Conservation (phyloP, 2,888 invertebrate species). For the Drosophila diplacantha region DNA sequence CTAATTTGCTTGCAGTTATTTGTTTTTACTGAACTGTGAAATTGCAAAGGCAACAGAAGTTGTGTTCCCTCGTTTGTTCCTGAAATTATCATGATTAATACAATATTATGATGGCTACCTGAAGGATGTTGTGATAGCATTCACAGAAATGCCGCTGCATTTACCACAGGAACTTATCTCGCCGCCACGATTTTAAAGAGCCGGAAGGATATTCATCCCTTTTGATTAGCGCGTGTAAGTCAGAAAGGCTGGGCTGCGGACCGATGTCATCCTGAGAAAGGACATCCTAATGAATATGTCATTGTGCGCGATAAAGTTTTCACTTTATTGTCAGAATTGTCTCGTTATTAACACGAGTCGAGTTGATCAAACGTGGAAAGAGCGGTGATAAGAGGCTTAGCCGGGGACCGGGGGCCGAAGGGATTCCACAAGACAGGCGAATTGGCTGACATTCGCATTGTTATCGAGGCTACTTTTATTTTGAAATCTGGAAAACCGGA, state of each 20-base stretch:
- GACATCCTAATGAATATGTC: conserved; percentile 50
- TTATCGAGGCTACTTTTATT: conserved; percentile 23
- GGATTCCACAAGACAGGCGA: conserved; percentile 17
- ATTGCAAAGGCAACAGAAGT: conserved; percentile 3
- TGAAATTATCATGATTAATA: conserved; percentile 27
- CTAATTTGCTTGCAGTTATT: background rate
- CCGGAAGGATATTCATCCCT: conserved; percentile 40
- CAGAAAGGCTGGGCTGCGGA: conserved; percentile 17
- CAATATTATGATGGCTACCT: conserved; percentile 41
- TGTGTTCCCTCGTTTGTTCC: conserved; percentile 7
- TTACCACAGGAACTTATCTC: conserved; percentile 23
- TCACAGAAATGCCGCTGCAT: conserved; percentile 14
- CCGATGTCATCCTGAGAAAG: conserved; percentile 49
- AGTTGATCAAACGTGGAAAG: conserved; percentile 40
- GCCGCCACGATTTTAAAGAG: conserved; percentile 19
- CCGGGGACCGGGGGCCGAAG: conserved; percentile 1
- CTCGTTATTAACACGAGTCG: conserved; percentile 34
- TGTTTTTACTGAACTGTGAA: conserved; percentile 8
- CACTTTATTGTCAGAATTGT: conserved; percentile 45
- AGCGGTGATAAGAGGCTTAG: conserved; percentile 35
- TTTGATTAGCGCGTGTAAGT: conserved; percentile 43
- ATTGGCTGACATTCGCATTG: conserved; percentile 31
- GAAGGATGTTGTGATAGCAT: conserved; percentile 27
- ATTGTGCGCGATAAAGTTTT: conserved; percentile 44
- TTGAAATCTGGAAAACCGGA: conserved; percentile 22